Evolutionary conservation across 92 coral and sea anemone species (phyloP).

Genomic region (Nematostella vectensis): DNA sequence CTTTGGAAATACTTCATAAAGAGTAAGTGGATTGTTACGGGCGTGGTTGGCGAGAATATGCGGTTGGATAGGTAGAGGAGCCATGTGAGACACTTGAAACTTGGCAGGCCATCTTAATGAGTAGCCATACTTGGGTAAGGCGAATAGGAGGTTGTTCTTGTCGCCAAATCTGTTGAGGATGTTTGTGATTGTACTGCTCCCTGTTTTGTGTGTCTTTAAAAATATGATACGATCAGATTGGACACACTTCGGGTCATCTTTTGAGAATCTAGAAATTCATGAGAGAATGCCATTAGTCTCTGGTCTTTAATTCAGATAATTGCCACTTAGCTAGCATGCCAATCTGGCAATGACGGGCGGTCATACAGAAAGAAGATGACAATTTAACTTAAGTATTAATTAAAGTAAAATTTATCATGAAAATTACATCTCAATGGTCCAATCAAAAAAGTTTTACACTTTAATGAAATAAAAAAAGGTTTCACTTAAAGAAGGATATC

Average conservation of each 20-base stretch:
- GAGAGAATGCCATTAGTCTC: too few species aligned
- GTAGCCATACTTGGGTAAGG: conserved; percentile 7
- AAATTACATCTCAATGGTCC: too few species aligned
- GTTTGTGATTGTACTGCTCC: conserved; percentile 50
- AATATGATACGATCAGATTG: conserved; percentile 27
- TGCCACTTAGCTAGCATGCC: too few species aligned
- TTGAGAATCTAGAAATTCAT: too few species aligned
- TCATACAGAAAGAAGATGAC: too few species aligned
- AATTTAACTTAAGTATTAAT: too few species aligned
- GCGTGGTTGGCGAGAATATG: conserved; percentile 76
- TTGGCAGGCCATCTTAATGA: conserved; percentile 45
- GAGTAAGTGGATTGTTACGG: conserved; percentile 40
- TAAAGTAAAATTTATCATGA: too few species aligned
- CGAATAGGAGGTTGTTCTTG: conserved; percentile 33
- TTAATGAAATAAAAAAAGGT: too few species aligned
- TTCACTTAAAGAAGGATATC: too few species aligned
- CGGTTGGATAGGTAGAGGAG: conserved; percentile 18
- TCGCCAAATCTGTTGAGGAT: conserved; percentile 58
- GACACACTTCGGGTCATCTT: conserved; percentile 22
- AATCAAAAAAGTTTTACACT: too few species aligned
- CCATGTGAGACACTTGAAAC: conserved; percentile 21
- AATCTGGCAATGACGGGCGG: too few species aligned
- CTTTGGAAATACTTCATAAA: conserved; percentile 50
- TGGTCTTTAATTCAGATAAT: too few species aligned
- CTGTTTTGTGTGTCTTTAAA: conserved; percentile 66